A percentile compares a stretch with the other conserved stretches of the same genome.
These are phyloP conservation scores for Oxystoma pomonae DNA, from an alignment of 2,888 invertebrate genomes.

Conservation along the genomic window DNA sequence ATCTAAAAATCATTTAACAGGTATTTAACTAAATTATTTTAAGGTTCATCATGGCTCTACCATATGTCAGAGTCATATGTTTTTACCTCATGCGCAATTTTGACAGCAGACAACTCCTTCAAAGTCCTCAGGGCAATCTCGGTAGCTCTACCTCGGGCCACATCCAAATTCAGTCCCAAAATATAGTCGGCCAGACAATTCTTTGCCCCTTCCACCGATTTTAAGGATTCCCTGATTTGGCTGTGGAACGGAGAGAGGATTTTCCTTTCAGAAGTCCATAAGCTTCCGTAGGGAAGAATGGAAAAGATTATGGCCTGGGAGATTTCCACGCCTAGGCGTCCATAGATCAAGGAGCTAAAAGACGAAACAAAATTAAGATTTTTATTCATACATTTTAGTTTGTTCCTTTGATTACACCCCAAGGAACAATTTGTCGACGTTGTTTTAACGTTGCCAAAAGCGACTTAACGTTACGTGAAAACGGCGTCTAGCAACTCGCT, in stretches of 20 bases:
- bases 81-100: conserved; percentile 43
- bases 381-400: too few relatives aligned
- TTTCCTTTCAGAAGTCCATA: conserved; percentile 46
- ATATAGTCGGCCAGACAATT: conserved; percentile 26
- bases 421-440: too few relatives aligned
- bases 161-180: conserved; percentile 29
- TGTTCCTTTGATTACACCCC: too few relatives aligned
- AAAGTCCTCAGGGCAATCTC: conserved; percentile 39
- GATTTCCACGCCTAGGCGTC: conserved; percentile 49
- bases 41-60: too few relatives aligned
- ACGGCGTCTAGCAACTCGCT: too few relatives aligned
- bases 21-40: too few relatives aligned
- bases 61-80: too few relatives aligned
- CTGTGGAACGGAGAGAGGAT: conserved; percentile 44
- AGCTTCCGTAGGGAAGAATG: conserved; percentile 44
- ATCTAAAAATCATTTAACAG: too few relatives aligned
- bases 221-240: conserved; percentile 42
- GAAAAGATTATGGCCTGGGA: conserved; percentile 48
- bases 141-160: conserved; percentile 33
- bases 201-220: conserved; percentile 26
- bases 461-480: too few relatives aligned
- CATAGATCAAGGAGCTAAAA: conserved; percentile 50
- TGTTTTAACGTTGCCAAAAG: too few relatives aligned
- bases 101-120: conserved; percentile 41
- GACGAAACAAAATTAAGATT: too few relatives aligned